These are phyloP conservation scores for Cydia splendana DNA, from an alignment of 1,140 invertebrate species.

Conservation along the genomic window DNA sequence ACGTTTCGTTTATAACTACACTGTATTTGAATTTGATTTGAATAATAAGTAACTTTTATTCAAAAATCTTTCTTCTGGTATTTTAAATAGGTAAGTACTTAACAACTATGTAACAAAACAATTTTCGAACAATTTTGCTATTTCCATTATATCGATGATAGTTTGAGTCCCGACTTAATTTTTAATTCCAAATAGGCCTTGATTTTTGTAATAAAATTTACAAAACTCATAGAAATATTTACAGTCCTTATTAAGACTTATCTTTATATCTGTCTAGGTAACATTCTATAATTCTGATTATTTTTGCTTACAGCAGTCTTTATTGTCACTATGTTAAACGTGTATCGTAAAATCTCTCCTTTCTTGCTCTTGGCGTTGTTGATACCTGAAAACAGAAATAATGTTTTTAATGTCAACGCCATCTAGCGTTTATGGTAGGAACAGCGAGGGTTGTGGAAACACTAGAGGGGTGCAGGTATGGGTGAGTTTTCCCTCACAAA, in stretches of 20 bases:
- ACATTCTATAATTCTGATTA: constrained; percentile 54
- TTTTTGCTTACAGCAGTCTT: constrained; percentile 69
- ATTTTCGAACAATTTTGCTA: not conserved
- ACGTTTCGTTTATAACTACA: not conserved
- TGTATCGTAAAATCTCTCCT: constrained; percentile 84
- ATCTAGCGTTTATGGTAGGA: constrained; percentile 1
- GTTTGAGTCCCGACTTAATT: constrained; percentile 32
- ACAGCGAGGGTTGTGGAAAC: not conserved
- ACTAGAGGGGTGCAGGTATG: not conserved
- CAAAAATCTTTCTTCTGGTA: too few relatives aligned
- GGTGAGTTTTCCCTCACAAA: not conserved
- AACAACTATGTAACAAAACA: constrained; percentile 31
- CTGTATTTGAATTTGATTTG: not conserved
- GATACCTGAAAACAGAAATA: constrained; percentile 76
- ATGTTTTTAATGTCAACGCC: constrained; percentile 10
- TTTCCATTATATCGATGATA: constrained; percentile 36
- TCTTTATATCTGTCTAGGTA: constrained; percentile 45
- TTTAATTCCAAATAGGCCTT: constrained; percentile 40
- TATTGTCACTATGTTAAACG: constrained; percentile 79
- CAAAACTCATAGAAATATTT: constrained; percentile 42
- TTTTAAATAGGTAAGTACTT: not conserved
- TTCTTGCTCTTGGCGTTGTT: constrained; percentile 82
- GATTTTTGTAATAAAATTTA: constrained; percentile 37
- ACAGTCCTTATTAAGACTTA: constrained; percentile 34
- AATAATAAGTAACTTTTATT: not conserved